Evolutionary conservation across 2,888 invertebrate genomes (phyloP).

Genomic region (Lasioglossum oenotherae): DNA sequence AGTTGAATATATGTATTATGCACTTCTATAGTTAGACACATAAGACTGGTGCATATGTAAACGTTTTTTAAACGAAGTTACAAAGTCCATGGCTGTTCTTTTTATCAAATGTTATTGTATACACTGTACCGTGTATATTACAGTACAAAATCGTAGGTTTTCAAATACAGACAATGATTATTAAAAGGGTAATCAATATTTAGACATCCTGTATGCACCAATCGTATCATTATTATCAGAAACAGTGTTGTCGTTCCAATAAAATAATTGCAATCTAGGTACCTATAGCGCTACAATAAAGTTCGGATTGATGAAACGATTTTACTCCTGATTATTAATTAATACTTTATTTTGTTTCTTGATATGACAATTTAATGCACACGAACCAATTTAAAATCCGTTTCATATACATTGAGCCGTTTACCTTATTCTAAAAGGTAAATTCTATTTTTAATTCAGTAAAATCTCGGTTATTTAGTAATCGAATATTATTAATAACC

Average conservation of each 20-base stretch:
- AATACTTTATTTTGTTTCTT: background rate
- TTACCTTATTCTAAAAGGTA: background rate
- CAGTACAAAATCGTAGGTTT: background rate
- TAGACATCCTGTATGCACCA: conserved; percentile 7
- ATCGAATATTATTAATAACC: background rate
- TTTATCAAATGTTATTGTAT: background rate
- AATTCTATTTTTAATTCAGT: background rate
- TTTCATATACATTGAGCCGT: background rate
- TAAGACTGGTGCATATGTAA: conserved; percentile 3
- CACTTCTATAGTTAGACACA: background rate
- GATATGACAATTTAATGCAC: background rate
- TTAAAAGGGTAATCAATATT: background rate
- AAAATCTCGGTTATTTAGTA: background rate
- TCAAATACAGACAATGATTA: background rate
- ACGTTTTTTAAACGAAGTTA: background rate
- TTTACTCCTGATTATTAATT: background rate
- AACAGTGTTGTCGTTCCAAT: background rate
- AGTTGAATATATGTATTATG: conserved; percentile 1
- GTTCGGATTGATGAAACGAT: conserved; percentile 3
- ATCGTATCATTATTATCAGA: conserved; percentile 24
- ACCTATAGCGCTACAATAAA: conserved; percentile 18
- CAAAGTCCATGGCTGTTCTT: background rate
- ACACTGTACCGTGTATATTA: background rate
- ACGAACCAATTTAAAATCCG: background rate
- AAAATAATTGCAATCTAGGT: conserved; percentile 15